Conservation (phyloP, 2,888 invertebrate species). For the Laothoe populi region DNA sequence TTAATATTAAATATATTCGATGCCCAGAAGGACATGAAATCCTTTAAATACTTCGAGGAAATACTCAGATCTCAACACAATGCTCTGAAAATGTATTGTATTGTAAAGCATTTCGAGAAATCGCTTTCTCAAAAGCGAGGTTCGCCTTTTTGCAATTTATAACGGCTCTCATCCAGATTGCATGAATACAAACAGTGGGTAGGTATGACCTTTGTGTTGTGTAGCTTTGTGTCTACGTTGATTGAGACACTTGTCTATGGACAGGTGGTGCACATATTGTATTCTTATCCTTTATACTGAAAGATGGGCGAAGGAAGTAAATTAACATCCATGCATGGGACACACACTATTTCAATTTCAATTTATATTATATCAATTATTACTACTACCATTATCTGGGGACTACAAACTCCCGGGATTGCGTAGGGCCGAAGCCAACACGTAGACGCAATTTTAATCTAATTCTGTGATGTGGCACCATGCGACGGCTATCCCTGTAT, state of each 20-base stretch:
- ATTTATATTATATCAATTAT: too few species aligned
- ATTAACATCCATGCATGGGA: not conserved
- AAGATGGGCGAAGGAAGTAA: not conserved
- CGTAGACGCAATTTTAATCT: too few species aligned
- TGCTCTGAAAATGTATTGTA: constrained; percentile 71
- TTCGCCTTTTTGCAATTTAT: constrained; percentile 79
- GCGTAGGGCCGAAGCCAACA: too few species aligned
- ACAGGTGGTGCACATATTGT: not conserved
- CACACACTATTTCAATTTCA: too few species aligned
- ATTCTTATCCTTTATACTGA: not conserved
- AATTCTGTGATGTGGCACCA: too few species aligned
- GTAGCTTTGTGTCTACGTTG: constrained; percentile 43
- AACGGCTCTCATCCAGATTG: constrained; percentile 73
- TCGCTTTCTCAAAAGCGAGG: constrained; percentile 74
- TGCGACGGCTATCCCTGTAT: too few species aligned
- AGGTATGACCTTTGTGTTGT: constrained; percentile 48
- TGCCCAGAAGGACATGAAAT: constrained; percentile 43
- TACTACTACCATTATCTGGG: too few species aligned
- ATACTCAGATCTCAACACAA: constrained; percentile 71
- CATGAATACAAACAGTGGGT: constrained; percentile 64
- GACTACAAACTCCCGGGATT: too few species aligned
- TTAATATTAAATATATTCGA: constrained; percentile 4
- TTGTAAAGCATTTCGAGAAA: constrained; percentile 78
- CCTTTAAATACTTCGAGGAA: constrained; percentile 61
- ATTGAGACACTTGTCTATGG: constrained; percentile 48